These are phyloP conservation scores for Drosophila aff. DNA, from an alignment of 1,140 invertebrate species.

Conservation along the genomic window DNA sequence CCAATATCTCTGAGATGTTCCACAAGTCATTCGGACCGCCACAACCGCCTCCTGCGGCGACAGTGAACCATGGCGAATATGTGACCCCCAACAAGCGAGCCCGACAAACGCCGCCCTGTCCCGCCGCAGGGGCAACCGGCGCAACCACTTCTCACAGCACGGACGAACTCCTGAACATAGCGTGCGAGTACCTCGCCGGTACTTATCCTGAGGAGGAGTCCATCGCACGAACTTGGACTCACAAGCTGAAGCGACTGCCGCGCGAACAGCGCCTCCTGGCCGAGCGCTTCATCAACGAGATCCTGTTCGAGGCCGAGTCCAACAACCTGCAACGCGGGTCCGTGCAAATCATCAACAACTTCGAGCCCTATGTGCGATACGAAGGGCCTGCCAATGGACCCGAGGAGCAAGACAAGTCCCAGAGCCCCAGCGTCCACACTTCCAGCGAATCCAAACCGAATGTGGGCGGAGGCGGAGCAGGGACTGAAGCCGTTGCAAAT, in stretches of 20 bases:
- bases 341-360: conserved; percentile 79
- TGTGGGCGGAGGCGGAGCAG: conserved; percentile 13
- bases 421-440: conserved; percentile 78
- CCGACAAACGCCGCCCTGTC: conserved; percentile 55
- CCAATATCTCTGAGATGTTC: conserved; percentile 79
- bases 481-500: conserved; percentile 10
- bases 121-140: background rate
- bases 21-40: conserved; percentile 78
- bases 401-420: conserved; percentile 75
- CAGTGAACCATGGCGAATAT: conserved; percentile 26
- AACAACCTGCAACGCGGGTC: conserved; percentile 78
- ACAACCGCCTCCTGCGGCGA: conserved; percentile 25
- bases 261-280: conserved; percentile 75
- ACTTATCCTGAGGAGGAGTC: conserved; percentile 82
- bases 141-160: conserved; percentile 47
- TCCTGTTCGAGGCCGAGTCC: conserved; percentile 81
- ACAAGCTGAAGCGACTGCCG: conserved; percentile 72
- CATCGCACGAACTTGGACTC: conserved; percentile 77
- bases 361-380: conserved; percentile 77
- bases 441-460: conserved; percentile 63
- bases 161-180: conserved; percentile 78
- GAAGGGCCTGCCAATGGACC: conserved; percentile 57
- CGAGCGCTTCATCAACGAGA: conserved; percentile 82
- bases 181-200: conserved; percentile 74
- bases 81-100: conserved; percentile 51